Evolutionary conservation across 2,888 invertebrate species (phyloP), one percentile per base, ranked within the genome.

Genomic region (Cerceris ruficornis): DNA sequence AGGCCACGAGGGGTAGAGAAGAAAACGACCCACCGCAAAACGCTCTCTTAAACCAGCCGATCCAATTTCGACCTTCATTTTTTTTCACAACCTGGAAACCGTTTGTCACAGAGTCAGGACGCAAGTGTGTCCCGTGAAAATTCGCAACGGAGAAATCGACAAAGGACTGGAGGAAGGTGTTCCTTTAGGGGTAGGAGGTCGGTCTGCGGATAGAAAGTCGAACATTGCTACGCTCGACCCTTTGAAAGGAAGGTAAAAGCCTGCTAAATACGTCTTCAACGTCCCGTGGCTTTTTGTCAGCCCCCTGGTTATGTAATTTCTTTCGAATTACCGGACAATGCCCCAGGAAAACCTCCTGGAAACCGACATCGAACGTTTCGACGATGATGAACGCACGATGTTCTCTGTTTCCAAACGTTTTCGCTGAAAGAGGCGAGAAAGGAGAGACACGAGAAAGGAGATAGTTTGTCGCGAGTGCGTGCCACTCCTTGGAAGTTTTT

Each of bases 211-310:
- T 50, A 41, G 65, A 74, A 68, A 61, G 69, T 50, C 75, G 81
- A 80, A 84, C 64, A 89, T 88, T 87, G 89, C 76, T 87, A 89
- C 84, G 89, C 78, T 71, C 78, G 80, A 83, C 75, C 79, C 80
- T 87, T 77, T 68, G 72, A 55, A 50, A 65, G 62, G 65, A 54
- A 42, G 39, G 58, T 67, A 83, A 83, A 87, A 87, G 79, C 74
- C 85, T 77, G 87, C 88, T 90, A 90, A 90, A 91, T 88, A 88
- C 87, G 78, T 85, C 80, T 84, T 88, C 90, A 90, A 91, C 87
- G 83, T 81, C 82, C 76, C 77, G 68, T 77, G 69, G 72, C 62
- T 70, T 67, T 42, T 66, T 69, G 65, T 67, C 39, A 59, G 55
- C 58, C 77, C 81, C 85, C 77, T n/a, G 87, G 87, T 89, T 86